Evolutionary conservation across 2,797 vertebrate species (phyloP).

Genomic region (Hemitrygon akajei): DNA sequence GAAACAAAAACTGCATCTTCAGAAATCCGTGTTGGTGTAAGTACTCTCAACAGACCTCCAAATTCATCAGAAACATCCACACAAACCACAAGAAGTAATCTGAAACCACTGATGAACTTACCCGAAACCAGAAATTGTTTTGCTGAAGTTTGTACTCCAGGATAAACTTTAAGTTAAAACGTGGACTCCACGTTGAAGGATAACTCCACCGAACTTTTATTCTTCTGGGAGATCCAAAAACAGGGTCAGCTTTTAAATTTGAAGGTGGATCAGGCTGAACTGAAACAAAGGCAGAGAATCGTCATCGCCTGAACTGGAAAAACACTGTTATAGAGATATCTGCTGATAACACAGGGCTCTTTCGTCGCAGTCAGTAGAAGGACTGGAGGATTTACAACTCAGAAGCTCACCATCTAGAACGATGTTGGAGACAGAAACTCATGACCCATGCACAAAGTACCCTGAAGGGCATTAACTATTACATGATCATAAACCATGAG

Average conservation of each 20-base stretch:
- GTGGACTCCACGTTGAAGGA: not conserved
- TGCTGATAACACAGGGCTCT: not conserved
- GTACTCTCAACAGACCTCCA: not conserved
- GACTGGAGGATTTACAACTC: too few relatives aligned
- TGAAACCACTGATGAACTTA: conserved; percentile 16
- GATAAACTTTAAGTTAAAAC: conserved; percentile 29
- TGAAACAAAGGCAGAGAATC: not conserved
- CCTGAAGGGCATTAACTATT: too few relatives aligned
- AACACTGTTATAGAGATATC: not conserved
- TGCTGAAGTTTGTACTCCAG: conserved; percentile 15
- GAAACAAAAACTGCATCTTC: not conserved
- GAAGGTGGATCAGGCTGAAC: conserved; percentile 3
- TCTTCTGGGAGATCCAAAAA: conserved; percentile 34
- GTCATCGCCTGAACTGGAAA: not conserved
- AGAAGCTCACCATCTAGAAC: too few relatives aligned
- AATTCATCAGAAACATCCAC: not conserved
- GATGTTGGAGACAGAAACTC: too few relatives aligned
- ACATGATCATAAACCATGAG: too few relatives aligned
- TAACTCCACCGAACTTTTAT: conserved; percentile 30
- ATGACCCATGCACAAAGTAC: too few relatives aligned
- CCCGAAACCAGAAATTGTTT: not conserved
- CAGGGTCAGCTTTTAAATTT: conserved; percentile 13
- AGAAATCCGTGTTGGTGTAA: not conserved
- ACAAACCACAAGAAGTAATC: not conserved
- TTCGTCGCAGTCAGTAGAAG: not conserved